Conservation (phyloP, 2,888 invertebrate species). For the Dryocosmus kuriphilus region DNA sequence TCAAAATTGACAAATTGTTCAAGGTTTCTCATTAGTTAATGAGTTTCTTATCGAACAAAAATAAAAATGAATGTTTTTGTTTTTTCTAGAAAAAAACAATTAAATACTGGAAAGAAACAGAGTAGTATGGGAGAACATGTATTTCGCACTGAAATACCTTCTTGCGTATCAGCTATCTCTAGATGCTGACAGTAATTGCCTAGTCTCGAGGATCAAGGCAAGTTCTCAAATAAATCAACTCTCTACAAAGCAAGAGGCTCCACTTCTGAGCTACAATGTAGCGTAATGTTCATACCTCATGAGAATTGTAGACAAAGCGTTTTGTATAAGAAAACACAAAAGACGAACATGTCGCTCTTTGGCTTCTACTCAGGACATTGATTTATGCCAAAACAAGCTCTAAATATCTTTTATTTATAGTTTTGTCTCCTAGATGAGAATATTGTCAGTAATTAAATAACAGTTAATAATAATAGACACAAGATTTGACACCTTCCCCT, state of each 20-base stretch:
- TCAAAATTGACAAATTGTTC: neutral
- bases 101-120: neutral
- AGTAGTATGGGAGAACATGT: neutral
- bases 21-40: too few species aligned
- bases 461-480: too few species aligned
- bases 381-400: constrained; percentile 15
- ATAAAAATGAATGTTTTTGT: neutral
- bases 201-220: constrained; percentile 19
- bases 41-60: neutral
- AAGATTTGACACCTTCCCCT: too few species aligned
- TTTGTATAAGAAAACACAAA: constrained; percentile 17
- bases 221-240: constrained; percentile 37
- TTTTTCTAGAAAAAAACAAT: neutral
- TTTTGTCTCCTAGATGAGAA: neutral
- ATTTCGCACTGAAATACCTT: constrained; percentile 11
- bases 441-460: neutral
- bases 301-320: constrained; percentile 29
- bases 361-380: constrained; percentile 1
- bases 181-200: constrained; percentile 35
- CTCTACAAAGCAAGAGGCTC: neutral
- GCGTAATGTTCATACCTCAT: constrained; percentile 19
- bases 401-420: neutral
- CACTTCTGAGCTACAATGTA: constrained; percentile 9
- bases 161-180: constrained; percentile 14
- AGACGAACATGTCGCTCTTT: neutral